Conservation (phyloP, 2,113 vertebrate species). For the Australoheros scitulus region DNA sequence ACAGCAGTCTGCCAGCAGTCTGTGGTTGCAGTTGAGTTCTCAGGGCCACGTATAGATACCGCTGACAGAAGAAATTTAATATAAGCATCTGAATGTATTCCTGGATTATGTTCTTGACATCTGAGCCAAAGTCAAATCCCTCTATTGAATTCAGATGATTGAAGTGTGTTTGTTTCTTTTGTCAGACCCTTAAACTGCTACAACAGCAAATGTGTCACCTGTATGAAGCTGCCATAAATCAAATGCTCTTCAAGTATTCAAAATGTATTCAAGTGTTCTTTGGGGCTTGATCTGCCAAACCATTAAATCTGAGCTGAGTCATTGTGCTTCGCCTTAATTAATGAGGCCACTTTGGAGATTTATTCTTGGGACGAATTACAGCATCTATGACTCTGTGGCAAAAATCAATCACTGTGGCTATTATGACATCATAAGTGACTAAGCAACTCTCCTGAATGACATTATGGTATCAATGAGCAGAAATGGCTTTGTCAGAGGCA, state of each 20-base stretch:
- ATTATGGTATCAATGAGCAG: conserved; percentile 36
- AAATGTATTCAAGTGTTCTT: conserved; percentile 63
- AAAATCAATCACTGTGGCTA: conserved; percentile 64
- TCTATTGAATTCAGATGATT: conserved; percentile 8
- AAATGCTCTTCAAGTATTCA: conserved; percentile 38
- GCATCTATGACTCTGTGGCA: conserved; percentile 56
- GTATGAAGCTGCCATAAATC: conserved; percentile 40
- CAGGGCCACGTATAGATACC: too few relatives aligned
- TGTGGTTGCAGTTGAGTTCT: too few relatives aligned
- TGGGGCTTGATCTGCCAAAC: conserved; percentile 21
- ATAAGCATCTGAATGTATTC: too few relatives aligned
- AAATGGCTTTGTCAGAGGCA: conserved; percentile 30
- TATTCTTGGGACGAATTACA: conserved; percentile 64
- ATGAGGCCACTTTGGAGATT: conserved; percentile 72
- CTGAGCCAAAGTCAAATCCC: not conserved
- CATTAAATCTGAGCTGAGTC: conserved; percentile 67
- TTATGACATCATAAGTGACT: conserved; percentile 74
- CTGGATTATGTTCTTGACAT: not conserved
- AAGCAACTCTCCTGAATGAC: conserved; percentile 56
- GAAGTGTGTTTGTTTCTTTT: conserved; percentile 42
- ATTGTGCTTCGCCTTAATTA: conserved; percentile 63
- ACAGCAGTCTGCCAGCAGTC: too few relatives aligned
- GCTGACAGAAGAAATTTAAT: too few relatives aligned
- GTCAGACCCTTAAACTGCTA: conserved; percentile 40
- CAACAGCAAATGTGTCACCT: conserved; percentile 48